These are phyloP conservation scores for Pipistrellus pipistrellus DNA, from an alignment of 2,797 vertebrate genomes.

Conservation along the genomic window DNA sequence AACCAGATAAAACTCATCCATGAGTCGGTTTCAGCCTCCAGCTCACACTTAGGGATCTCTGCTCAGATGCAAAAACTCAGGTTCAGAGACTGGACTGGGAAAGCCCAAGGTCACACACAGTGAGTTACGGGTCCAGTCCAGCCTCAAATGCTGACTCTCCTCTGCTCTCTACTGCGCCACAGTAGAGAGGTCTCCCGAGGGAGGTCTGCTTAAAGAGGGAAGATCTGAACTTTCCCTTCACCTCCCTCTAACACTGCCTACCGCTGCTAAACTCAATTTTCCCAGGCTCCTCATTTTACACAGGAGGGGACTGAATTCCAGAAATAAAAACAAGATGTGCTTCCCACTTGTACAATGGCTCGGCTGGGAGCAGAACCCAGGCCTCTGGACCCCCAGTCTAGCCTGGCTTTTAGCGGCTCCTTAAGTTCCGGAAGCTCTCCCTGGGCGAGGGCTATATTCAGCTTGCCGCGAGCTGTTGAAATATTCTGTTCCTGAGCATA, in stretches of 20 bases:
- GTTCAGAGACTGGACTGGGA: background rate
- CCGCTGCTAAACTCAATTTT: background rate
- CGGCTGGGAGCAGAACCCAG: background rate
- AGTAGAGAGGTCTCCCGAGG: no score
- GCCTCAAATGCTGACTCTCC: background rate
- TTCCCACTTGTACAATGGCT: background rate
- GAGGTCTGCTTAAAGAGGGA: background rate
- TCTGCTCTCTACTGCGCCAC: background rate
- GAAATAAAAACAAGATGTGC: background rate
- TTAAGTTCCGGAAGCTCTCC: background rate
- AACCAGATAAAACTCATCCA: background rate
- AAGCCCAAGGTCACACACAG: background rate
- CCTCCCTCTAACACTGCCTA: background rate
- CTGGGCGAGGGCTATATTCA: background rate
- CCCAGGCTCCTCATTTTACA: background rate
- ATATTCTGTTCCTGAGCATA: slow-evolving; percentile 37
- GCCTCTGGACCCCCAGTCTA: background rate
- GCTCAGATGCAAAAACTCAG: background rate
- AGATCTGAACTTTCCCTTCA: background rate
- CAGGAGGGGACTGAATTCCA: slow-evolving; percentile 28
- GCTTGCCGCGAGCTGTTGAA: slow-evolving; percentile 5
- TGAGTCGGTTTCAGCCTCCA: background rate
- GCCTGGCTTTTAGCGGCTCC: background rate
- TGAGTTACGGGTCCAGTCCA: background rate
- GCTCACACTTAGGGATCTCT: background rate